Base-by-base conservation (phyloP, 2,113 vertebrate genomes). In the Seriola quinqueradiata region DNA sequence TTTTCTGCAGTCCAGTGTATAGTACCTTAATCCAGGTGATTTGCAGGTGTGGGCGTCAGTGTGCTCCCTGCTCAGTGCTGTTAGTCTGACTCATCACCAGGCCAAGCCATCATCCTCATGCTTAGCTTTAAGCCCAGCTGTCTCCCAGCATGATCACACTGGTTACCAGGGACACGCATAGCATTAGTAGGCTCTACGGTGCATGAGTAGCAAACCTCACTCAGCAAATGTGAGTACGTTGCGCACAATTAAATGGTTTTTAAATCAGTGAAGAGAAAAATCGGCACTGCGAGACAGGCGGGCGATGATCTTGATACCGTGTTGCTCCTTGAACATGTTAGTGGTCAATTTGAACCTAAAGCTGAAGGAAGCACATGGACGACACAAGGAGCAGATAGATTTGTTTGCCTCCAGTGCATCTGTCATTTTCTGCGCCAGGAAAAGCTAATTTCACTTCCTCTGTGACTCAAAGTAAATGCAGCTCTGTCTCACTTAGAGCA, bases 1-100 rank as follows among this genome's bases (percentile, higher is more conserved):
- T 67, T 68, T 67, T 48, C 66, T 58, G 28, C 67, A 36, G 42
- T 63, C 34, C 5, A 23, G 32, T 2, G 28, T 75, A 8, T 58
- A 36, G 48, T 81, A 77, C 38, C 25, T 34, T 90, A 89, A 82
- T 90, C 87, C 83, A 89, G 90, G 87, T 93, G 90, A 87, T 88
- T 81, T 82, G 59, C 67, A 87, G 77, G 73, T 90, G 87, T 75
- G 82, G 81, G 88, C 4, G 66, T 82, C 54, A n/a, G 73, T 28
- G 9, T 36, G 5, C 81, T 67, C 44, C n/a, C 48, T 14, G 52
- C 59, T 82, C 55, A n/a, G 75, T 63, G 67, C 66, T 40, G 46
- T 75, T 82, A 76, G 78, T 81, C 75, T 89, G 90, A 92, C 86
- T 94, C 89, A 86, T 84, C 63, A 42, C 54, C 79, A 34, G 46